A percentile compares a stretch with the other conserved stretches of the same genome.
phyloP scores from a whole-genome alignment of 2,797 vertebrate species.

The Botia kubotai region DNA sequence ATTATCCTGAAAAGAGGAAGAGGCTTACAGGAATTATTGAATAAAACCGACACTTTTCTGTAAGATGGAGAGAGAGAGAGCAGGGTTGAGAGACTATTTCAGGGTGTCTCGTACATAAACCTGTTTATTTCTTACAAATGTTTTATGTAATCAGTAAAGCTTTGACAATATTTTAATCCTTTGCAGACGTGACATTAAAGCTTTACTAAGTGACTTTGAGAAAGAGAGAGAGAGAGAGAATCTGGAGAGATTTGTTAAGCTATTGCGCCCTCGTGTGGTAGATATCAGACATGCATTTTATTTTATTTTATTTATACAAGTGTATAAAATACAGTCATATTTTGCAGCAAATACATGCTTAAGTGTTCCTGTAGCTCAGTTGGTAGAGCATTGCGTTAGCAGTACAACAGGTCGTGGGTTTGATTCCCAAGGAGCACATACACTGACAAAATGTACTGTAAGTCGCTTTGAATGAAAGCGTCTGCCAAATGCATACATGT shows the following conservation, averaged over 20 bases:
- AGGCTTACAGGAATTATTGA: slow-evolving; percentile 36
- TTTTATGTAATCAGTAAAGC: background rate
- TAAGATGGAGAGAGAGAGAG: background rate
- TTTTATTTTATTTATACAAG: too few species aligned
- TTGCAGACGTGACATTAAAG: background rate
- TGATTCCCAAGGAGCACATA: too few species aligned
- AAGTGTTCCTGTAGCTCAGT: too few species aligned
- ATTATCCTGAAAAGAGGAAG: slow-evolving; percentile 41
- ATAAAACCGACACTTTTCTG: slow-evolving; percentile 19
- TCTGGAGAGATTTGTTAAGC: background rate
- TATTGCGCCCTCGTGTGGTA: slow-evolving; percentile 49
- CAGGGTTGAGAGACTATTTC: background rate
- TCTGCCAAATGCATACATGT: background rate
- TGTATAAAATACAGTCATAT: background rate
- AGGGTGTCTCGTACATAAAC: background rate
- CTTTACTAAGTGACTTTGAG: background rate
- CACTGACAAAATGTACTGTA: too few species aligned
- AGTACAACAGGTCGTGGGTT: too few species aligned
- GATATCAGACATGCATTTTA: slow-evolving; percentile 44
- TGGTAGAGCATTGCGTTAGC: too few species aligned
- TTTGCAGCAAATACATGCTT: too few species aligned
- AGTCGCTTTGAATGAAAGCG: too few species aligned
- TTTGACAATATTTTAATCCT: background rate
- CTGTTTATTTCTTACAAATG: background rate
- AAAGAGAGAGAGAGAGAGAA: too few species aligned